A percentile compares a stretch with the other conserved stretches of the same genome.
Conservation (phyloP, 2,888 invertebrate genomes). For the Lingula anatina region DNA sequence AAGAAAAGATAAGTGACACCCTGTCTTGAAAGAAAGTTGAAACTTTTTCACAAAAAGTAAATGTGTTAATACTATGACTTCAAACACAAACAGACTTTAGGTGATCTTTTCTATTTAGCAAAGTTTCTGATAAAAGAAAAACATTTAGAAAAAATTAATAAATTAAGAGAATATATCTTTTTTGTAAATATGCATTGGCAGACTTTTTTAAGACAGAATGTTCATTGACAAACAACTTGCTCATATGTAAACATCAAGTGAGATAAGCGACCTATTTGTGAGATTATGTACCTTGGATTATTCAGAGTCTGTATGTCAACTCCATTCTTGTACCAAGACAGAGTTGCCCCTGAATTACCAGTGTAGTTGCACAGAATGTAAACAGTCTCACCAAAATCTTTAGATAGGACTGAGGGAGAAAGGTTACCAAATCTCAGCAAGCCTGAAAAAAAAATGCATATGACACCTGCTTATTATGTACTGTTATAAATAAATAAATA, state of each 20-base stretch:
- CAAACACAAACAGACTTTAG: no score
- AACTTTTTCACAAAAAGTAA: neutral
- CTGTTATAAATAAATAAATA: no score
- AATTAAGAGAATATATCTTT: neutral
- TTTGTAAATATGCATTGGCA: neutral
- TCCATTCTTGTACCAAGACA: conserved; percentile 67
- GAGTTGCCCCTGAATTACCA: conserved; percentile 84
- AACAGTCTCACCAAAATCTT: conserved; percentile 32
- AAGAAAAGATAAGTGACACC: no score
- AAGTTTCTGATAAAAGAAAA: neutral
- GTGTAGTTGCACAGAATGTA: conserved; percentile 76
- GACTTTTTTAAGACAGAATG: no score
- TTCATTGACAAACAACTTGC: neutral
- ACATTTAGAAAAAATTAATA: neutral
- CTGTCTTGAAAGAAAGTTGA: conserved; percentile 16
- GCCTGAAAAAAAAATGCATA: conserved; percentile 17
- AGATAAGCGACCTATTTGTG: neutral
- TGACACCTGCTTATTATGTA: no score
- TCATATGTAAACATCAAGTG: neutral
- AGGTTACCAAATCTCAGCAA: conserved; percentile 23
- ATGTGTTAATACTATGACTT: no score
- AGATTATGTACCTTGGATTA: neutral
- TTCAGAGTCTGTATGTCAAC: neutral
- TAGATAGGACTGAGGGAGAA: conserved; percentile 15
- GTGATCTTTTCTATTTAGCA: neutral